These are phyloP conservation scores for Mesorhabditis spiculigera DNA, from an alignment of 2,888 invertebrate genomes.

Conservation along the genomic window DNA sequence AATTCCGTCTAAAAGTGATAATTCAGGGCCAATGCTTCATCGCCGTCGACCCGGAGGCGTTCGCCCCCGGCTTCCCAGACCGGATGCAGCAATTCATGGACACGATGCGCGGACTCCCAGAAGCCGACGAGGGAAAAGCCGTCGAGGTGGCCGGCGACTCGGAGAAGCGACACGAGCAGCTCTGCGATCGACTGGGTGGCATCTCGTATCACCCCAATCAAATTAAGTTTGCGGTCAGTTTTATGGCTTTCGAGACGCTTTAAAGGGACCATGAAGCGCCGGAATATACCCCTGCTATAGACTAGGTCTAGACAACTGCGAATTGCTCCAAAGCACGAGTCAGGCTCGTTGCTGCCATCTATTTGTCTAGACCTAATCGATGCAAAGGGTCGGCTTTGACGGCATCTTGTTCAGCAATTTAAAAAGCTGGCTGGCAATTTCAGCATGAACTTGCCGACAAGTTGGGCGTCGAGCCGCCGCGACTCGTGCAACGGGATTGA, in stretches of 20 bases:
- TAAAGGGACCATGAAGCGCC: no score
- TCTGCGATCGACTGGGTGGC: slow-evolving; percentile 45
- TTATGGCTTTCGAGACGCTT: no score
- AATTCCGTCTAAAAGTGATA: no score
- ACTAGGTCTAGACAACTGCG: no score
- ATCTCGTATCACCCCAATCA: slow-evolving; percentile 54
- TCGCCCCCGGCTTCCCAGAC: slow-evolving; percentile 49
- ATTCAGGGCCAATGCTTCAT: slow-evolving; percentile 52
- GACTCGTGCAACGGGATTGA: no score
- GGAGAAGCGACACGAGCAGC: slow-evolving; percentile 40
- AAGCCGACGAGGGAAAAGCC: slow-evolving; percentile 24
- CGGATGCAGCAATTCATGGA: slow-evolving; percentile 48
- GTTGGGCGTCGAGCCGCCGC: slow-evolving; percentile 24
- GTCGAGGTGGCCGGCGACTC: slow-evolving; percentile 53
- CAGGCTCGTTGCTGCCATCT: no score
- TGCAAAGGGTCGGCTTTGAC: no score
- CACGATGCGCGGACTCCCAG: slow-evolving; percentile 41
- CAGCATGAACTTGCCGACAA: slow-evolving; percentile 38
- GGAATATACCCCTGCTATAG: no score
- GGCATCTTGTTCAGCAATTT: no score
- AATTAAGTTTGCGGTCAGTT: slow-evolving; percentile 30
- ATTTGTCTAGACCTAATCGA: no score
- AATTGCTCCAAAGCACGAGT: no score
- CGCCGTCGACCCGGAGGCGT: slow-evolving; percentile 49
- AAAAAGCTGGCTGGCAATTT: no score